Percentiles rank a stretch among this genome's conserved stretches.
These are phyloP conservation scores for Struthio camelus DNA, from an alignment of 2,113 vertebrate genomes.

Conservation along the genomic window DNA sequence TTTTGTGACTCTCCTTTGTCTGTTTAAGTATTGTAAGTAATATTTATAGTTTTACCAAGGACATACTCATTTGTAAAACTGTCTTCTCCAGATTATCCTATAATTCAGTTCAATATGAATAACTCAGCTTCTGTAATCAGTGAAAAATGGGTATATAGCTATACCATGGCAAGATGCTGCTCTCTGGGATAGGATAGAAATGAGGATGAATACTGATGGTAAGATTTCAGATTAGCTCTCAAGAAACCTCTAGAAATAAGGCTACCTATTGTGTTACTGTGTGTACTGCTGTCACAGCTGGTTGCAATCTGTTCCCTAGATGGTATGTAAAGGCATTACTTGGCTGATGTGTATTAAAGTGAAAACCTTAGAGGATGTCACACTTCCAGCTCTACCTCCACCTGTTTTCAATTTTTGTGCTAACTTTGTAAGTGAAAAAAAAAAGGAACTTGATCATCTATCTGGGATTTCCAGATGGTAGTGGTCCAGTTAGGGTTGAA, in stretches of 20 bases:
- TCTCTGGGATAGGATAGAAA: background rate
- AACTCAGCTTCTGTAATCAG: background rate
- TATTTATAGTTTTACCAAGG: background rate
- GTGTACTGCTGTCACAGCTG: background rate
- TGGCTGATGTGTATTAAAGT: background rate
- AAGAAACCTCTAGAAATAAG: background rate
- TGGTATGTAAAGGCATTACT: background rate
- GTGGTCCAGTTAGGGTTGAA: background rate
- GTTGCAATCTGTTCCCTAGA: background rate
- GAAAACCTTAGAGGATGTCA: fast-evolving
- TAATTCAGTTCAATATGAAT: background rate
- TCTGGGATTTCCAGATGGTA: background rate
- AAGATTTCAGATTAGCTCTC: background rate
- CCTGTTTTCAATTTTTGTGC: background rate
- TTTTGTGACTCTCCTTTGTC: background rate
- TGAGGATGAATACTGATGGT: background rate
- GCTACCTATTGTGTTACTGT: background rate
- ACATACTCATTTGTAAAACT: background rate
- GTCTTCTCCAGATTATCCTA: background rate
- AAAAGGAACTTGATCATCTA: background rate
- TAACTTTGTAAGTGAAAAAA: background rate
- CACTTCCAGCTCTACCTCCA: background rate
- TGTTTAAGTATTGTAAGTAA: background rate
- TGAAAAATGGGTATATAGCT: background rate
- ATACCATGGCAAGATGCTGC: background rate